Evolutionary conservation across 2,797 vertebrate species (phyloP).

Genomic region (Tinamus major): DNA sequence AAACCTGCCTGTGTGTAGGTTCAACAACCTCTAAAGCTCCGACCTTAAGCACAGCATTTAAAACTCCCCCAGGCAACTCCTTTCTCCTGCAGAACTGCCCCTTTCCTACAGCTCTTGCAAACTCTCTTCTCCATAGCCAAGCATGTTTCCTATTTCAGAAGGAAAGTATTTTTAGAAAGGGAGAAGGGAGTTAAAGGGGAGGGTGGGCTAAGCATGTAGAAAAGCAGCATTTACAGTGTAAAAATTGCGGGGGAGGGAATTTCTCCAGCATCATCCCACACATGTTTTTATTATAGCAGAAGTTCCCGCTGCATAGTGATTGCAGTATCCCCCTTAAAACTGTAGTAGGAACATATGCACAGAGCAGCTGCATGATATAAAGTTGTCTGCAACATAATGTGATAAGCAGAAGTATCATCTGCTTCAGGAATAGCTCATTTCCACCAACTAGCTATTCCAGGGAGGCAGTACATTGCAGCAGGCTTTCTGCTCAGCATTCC

Average conservation of each 20-base stretch:
- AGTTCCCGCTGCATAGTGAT: constrained; percentile 24
- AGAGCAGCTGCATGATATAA: constrained; percentile 55
- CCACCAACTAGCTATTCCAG: constrained; percentile 18
- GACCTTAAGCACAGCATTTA: neutral
- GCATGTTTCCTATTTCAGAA: constrained; percentile 15
- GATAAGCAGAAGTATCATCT: constrained; percentile 62
- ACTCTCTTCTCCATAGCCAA: neutral
- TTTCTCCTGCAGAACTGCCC: neutral
- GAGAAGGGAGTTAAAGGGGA: neutral
- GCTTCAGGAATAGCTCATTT: constrained; percentile 57
- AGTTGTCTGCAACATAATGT: constrained; percentile 47
- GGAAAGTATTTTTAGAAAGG: constrained; percentile 44
- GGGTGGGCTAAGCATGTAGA: neutral
- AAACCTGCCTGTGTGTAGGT: neutral
- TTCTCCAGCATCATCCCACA: constrained; percentile 65
- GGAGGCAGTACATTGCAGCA: constrained; percentile 26
- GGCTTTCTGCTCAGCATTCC: constrained; percentile 20
- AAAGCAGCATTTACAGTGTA: constrained; percentile 22
- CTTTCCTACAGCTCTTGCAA: neutral
- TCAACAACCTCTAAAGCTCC: neutral
- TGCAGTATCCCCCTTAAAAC: constrained; percentile 37
- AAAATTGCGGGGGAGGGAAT: constrained; percentile 55
- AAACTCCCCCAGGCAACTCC: neutral
- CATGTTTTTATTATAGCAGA: constrained; percentile 67
- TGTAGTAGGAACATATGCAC: constrained; percentile 64